Conservation (phyloP, 2,113 vertebrate species). For the Globicephala melas region DNA sequence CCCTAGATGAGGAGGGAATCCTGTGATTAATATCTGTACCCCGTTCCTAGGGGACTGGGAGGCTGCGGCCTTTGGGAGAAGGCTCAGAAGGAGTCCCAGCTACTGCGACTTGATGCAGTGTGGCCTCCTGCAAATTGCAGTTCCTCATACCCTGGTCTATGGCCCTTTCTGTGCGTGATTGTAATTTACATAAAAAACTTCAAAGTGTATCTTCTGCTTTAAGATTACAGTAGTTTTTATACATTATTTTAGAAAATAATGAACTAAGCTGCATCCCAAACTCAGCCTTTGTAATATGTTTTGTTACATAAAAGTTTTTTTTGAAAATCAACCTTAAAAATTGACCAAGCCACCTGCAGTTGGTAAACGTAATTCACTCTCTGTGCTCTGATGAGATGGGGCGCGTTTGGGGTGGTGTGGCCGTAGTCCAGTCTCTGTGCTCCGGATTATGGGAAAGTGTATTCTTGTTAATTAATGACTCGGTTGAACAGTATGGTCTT, state of each 20-base stretch:
- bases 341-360: not conserved
- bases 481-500: not conserved
- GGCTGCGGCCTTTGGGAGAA: no score
- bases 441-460: not conserved
- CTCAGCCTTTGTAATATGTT: not conserved
- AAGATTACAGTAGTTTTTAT: not conserved
- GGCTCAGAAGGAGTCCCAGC: no score
- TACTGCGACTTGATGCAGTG: accelerated
- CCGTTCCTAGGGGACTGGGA: accelerated
- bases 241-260: not conserved
- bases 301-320: not conserved
- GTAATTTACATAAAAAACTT: not conserved
- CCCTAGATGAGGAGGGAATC: not conserved
- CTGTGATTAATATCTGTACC: no score
- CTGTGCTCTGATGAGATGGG: no score
- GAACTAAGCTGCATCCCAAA: not conserved
- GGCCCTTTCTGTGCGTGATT: not conserved
- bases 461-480: not conserved
- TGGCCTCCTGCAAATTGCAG: accelerated
- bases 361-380: not conserved
- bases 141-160: accelerated
- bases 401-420: no score
- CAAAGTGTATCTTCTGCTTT: not conserved
- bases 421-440: not conserved
- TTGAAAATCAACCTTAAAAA: not conserved